Evolutionary conservation across 2,797 vertebrate genomes (phyloP), one percentile per base, ranked within the genome.

Genomic region (Epinephelus awoara): DNA sequence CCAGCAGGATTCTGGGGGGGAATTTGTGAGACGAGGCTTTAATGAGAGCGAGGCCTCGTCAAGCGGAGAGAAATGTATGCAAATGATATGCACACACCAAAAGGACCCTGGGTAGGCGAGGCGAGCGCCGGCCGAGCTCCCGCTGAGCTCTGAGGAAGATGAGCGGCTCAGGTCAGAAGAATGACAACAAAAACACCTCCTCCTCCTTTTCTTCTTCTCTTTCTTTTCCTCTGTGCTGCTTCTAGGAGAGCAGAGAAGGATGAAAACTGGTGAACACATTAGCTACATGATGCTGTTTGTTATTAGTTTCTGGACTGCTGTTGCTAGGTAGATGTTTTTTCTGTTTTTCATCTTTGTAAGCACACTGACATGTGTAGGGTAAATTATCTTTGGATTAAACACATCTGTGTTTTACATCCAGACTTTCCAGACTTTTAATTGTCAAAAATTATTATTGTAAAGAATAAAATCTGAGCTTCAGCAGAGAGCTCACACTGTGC

Each of bases 41-140:
- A 97, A 98, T 97, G 96, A 97, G 95, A 95, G 80, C 92, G 94
- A 96, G 96, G 96, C 96, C 96, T 96, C 96, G 94, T 96, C 96
- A 94, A 96, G 95, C 56, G 92, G 96, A 94, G 93, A 96, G 93
- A 96, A 97, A 98, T 97, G 94, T 95, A 99, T 99, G 98, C 96
- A 98, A 98, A 99, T 98, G 95, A 98, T 95, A 99, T 99, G 97
- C 97, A 96, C 96, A 96, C 96, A 96, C 96, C 97, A 96, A 96
- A 89, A 92, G 87, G 85, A 93, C 69, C 80, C 85, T 80, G 91
- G 91, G 80, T 82, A 86, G 87, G 81, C 80, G 63, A 94, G 90
- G 93, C 89, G 82, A 87, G 84, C 83, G 84, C 76, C 85, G 94
- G 96, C 95, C 91, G 75, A 94, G 95, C 96, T 96, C 96, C 96